These are phyloP conservation scores for Muscicapa striata DNA, from an alignment of 2,797 vertebrate genomes.

Conservation along the genomic window DNA sequence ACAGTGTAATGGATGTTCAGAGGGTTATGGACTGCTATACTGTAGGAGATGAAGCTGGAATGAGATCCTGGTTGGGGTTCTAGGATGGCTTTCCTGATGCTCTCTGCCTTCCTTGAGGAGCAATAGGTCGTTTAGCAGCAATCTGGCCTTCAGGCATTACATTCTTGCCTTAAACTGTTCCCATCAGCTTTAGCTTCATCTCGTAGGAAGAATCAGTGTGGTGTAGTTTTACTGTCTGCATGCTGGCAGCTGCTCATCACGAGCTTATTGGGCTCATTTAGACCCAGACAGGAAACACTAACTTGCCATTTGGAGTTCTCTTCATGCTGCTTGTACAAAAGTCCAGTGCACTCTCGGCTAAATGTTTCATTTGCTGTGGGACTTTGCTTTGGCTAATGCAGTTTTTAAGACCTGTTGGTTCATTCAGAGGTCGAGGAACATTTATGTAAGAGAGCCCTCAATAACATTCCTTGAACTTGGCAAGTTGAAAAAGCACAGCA, in stretches of 20 bases:
- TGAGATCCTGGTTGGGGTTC: background rate
- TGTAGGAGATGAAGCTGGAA: background rate
- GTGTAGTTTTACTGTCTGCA: background rate
- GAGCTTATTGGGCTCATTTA: background rate
- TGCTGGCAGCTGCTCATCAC: background rate
- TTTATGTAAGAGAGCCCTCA: constrained; percentile 72
- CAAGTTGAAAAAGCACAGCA: background rate
- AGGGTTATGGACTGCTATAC: background rate
- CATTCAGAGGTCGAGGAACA: constrained; percentile 73
- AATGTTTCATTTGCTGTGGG: constrained; percentile 68
- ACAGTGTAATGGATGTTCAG: background rate
- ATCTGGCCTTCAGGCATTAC: background rate
- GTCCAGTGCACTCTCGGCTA: background rate
- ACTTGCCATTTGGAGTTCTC: background rate
- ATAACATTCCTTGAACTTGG: constrained; percentile 74
- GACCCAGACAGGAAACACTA: background rate
- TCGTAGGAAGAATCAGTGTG: background rate
- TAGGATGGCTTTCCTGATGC: background rate
- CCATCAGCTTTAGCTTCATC: background rate
- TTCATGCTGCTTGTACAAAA: background rate
- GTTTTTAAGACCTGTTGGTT: constrained; percentile 79
- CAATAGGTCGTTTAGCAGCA: background rate
- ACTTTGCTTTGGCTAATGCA: constrained; percentile 70
- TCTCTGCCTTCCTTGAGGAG: background rate
- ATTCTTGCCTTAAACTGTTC: background rate